phyloP scores from a whole-genome alignment of 1,140 invertebrate species.

The Batillaria attramentaria region DNA sequence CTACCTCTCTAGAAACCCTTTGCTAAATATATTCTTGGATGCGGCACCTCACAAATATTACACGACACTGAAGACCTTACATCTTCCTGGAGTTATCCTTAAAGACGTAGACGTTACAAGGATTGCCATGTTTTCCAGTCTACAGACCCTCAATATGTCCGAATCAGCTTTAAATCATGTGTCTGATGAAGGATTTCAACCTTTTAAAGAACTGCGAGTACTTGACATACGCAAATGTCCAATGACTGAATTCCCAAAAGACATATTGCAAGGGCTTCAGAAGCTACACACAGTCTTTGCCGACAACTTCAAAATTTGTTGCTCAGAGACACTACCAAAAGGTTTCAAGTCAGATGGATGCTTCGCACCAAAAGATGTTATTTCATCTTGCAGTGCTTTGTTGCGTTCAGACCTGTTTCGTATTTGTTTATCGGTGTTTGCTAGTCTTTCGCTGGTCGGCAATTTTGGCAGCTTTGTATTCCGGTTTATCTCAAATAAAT shows the following conservation, averaged over 20 bases:
- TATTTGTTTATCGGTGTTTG: slow-evolving; percentile 45
- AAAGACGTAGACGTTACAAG: neutral
- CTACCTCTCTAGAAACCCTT: slow-evolving; percentile 17
- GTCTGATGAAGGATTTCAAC: neutral
- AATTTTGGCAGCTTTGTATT: slow-evolving; percentile 37
- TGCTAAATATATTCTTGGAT: neutral
- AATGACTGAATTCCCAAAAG: neutral
- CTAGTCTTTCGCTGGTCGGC: slow-evolving; percentile 40
- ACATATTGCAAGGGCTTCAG: slow-evolving; percentile 30
- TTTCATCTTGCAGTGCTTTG: slow-evolving; percentile 50
- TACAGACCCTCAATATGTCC: slow-evolving; percentile 8
- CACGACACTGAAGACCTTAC: neutral
- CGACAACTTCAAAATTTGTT: slow-evolving; percentile 47
- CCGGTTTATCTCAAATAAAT: neutral
- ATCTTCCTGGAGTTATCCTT: neutral
- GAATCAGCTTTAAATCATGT: neutral
- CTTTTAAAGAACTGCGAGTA: neutral
- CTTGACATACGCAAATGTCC: neutral
- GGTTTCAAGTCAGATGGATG: slow-evolving; percentile 15
- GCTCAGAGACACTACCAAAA: slow-evolving; percentile 31
- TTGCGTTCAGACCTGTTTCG: slow-evolving; percentile 35
- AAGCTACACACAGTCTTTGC: slow-evolving; percentile 26
- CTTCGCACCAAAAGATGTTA: slow-evolving; percentile 30
- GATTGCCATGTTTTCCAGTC: slow-evolving; percentile 13
- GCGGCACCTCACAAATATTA: slow-evolving; percentile 3